Evolutionary conservation across 2,888 invertebrate species (phyloP), one percentile per base, ranked within the genome.

Genomic region (Tipula helvola): DNA sequence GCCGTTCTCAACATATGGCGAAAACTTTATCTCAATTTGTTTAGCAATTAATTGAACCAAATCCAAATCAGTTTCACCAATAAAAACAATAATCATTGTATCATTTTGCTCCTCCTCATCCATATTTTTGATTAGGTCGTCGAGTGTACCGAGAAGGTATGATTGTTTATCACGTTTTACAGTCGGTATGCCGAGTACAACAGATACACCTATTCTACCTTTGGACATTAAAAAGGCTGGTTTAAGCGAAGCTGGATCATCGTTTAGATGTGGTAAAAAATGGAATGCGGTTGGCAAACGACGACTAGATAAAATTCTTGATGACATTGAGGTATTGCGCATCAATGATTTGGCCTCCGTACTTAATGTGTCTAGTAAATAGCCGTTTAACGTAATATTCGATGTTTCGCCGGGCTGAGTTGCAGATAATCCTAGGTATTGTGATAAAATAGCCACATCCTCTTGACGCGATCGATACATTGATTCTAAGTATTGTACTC

Each of bases 121-220:
- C 95, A 98, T 95, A 86, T 96, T 96, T 87, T 94, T 94, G 86
- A 98, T 92, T 36, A 98, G 92, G 90, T 96, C 97, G 91, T 96
- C 95, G 86, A 98, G 92, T 0, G 98, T 98, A 39, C 96, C 93
- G 91, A 97, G 93, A 57, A 98, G 92, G 91, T 98, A 98, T 88
- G 94, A 96, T 90, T 97, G 97, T 89, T 96, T 96, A 88, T 97
- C 96, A 83, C 98, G 93, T 89, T 95, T 95, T 5, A 98, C 97
- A 0, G 98, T 98, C 0, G 98, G 98, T 88, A 98, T 89, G 52
- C 92, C 98, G 86, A 98, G 92, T 0, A 98, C 96, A 87, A 97
- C 93, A 86, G 96, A 96, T 0, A 96, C 96, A 88, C 96, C 95
- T 8, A 93, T 93, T 87, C 96, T 93, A 2, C 95, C 95, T 88